Percentiles rank a stretch among this genome's conserved stretches.
phyloP scores from a whole-genome alignment of 2,888 invertebrate species.

The Macrophya alboannulata region DNA sequence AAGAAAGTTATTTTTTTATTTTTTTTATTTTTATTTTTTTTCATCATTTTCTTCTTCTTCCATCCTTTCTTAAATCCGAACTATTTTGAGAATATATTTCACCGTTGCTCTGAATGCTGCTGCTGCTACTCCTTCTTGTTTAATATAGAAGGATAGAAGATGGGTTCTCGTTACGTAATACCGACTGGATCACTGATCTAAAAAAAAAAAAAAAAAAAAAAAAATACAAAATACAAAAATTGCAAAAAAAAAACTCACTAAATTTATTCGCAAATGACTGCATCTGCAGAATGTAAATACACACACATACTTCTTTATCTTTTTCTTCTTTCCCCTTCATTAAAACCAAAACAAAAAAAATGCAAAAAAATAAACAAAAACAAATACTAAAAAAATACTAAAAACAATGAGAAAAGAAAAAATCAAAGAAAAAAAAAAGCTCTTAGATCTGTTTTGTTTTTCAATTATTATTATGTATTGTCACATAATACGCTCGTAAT shows the following conservation, averaged over 20 bases:
- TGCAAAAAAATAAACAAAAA: background rate
- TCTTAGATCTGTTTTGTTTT: background rate
- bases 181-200: slow-evolving; percentile 64
- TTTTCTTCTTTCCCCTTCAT: background rate
- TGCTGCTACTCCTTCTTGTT: slow-evolving; percentile 68
- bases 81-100: slow-evolving; percentile 75
- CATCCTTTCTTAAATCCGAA: slow-evolving; percentile 59
- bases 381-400: background rate
- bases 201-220: slow-evolving; percentile 43
- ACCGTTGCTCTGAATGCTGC: slow-evolving; percentile 67
- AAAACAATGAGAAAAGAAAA: background rate
- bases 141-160: slow-evolving; percentile 46
- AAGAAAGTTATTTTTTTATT: background rate
- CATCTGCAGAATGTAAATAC: slow-evolving; percentile 72
- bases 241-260: slow-evolving; percentile 58
- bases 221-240: background rate
- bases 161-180: slow-evolving; percentile 67
- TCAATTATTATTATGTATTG: background rate
- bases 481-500: background rate
- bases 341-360: background rate
- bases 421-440: background rate
- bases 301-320: slow-evolving; percentile 43
- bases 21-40: slow-evolving; percentile 4
- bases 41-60: slow-evolving; percentile 20
- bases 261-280: slow-evolving; percentile 67